Percentiles rank a stretch among this genome's conserved stretches.
These are phyloP conservation scores for Burhinus oedicnemus DNA, from an alignment of 2,113 vertebrate species.

Conservation along the genomic window DNA sequence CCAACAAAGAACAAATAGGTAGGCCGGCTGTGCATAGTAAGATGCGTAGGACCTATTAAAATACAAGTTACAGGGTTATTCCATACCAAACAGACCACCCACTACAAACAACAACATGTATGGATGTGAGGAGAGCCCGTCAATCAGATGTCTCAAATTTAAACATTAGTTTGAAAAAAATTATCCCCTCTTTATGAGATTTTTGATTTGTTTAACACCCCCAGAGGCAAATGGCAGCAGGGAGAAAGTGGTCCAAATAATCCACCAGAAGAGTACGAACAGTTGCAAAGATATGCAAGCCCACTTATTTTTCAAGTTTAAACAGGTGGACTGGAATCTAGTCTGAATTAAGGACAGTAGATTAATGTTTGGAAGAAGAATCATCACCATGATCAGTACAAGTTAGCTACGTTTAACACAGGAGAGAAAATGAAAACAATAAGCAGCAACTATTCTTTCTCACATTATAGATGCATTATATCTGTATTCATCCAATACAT, in stretches of 20 bases:
- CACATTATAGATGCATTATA: not conserved
- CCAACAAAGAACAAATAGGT: not conserved
- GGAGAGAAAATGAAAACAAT: not conserved
- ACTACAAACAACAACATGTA: not conserved
- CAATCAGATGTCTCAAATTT: not conserved
- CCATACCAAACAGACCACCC: not conserved
- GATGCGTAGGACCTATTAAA: not conserved
- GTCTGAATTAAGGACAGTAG: not conserved
- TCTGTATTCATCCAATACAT: not conserved
- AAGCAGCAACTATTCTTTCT: not conserved
- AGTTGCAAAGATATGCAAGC: not conserved
- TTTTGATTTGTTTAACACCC: not conserved
- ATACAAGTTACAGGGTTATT: not conserved
- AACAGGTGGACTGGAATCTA: not conserved
- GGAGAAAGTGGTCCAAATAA: not conserved
- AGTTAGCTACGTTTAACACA: not conserved
- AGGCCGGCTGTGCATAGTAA: not conserved
- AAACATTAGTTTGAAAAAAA: not conserved
- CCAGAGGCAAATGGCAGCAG: not conserved
- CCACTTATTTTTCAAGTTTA: not conserved
- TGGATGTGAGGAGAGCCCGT: not conserved
- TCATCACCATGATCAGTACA: not conserved
- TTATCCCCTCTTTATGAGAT: not conserved
- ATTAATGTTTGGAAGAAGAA: not conserved
- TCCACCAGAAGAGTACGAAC: not conserved